A percentile compares a stretch with the other conserved stretches of the same genome.
phyloP scores from a whole-genome alignment of 2,888 invertebrate genomes.

The Lasioglossum figueresi region DNA sequence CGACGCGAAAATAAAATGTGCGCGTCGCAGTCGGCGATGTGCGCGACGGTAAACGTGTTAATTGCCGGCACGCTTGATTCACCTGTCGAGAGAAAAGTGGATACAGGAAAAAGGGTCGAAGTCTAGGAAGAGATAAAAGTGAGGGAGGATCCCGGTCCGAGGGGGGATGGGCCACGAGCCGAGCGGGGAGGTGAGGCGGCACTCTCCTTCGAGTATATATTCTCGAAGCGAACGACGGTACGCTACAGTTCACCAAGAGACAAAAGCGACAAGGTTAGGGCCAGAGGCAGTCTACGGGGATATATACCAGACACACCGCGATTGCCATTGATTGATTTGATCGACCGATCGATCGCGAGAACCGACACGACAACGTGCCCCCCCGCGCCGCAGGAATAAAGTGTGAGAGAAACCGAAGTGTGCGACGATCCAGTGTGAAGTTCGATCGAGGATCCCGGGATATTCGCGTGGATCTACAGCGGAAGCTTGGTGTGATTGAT shows the following conservation, averaged over 20 bases:
- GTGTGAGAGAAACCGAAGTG: neutral
- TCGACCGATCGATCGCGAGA: neutral
- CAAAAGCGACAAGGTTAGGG: constrained; percentile 74
- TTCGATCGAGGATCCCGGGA: neutral
- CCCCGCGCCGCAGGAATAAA: constrained; percentile 2
- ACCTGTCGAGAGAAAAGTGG: constrained; percentile 24
- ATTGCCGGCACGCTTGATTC: constrained; percentile 9
- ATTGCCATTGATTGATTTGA: neutral
- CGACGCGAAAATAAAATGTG: neutral
- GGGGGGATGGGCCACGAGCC: constrained; percentile 48
- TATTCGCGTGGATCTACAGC: neutral
- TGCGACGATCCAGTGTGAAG: constrained; percentile 6
- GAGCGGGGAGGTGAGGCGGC: constrained; percentile 67
- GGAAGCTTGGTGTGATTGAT: neutral
- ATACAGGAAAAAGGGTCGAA: constrained; percentile 48
- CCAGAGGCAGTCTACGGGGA: constrained; percentile 15
- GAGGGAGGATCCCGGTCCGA: constrained; percentile 76
- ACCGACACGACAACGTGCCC: neutral
- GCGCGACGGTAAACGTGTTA: neutral
- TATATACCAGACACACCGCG: neutral
- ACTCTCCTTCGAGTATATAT: constrained; percentile 80
- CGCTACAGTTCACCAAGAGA: constrained; percentile 81
- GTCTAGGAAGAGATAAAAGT: constrained; percentile 72
- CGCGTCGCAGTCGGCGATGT: neutral
- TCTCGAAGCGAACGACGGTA: constrained; percentile 78